Conservation (phyloP, 2,888 invertebrate genomes). For the Dryobota labecula region DNA sequence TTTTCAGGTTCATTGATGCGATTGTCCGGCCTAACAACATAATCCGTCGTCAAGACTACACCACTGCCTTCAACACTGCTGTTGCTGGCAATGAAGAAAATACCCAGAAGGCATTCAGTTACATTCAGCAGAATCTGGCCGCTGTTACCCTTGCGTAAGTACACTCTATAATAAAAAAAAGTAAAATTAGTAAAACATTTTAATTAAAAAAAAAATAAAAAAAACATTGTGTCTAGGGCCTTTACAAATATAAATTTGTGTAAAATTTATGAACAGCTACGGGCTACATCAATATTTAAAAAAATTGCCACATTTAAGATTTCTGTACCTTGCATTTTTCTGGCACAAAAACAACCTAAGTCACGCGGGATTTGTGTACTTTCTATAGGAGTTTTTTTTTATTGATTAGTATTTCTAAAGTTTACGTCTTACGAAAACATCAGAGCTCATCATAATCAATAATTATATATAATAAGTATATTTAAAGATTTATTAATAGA, state of each 20-base stretch:
- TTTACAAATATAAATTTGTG: background rate
- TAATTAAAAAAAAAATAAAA: background rate
- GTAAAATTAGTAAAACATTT: no score
- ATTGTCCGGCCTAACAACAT: constrained; percentile 76
- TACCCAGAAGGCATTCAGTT: constrained; percentile 88
- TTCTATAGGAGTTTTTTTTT: background rate
- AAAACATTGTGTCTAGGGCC: background rate
- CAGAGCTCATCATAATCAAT: background rate
- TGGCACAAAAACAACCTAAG: background rate
- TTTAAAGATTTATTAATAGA: constrained; percentile 1
- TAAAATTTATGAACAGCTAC: background rate
- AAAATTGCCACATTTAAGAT: no score
- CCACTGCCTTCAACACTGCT: constrained; percentile 84
- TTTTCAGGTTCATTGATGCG: constrained; percentile 75
- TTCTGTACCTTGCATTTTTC: background rate
- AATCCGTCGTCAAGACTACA: constrained; percentile 88
- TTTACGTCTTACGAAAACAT: background rate
- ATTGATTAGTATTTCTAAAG: background rate
- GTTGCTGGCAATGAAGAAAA: constrained; percentile 90
- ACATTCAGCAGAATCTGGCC: constrained; percentile 80
- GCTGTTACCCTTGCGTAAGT: constrained; percentile 80
- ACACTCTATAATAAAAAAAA: background rate
- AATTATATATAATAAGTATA: background rate
- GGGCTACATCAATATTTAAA: background rate
- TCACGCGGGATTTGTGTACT: no score